Conservation (phyloP, 2,113 vertebrate genomes). For the Pipa parva region DNA sequence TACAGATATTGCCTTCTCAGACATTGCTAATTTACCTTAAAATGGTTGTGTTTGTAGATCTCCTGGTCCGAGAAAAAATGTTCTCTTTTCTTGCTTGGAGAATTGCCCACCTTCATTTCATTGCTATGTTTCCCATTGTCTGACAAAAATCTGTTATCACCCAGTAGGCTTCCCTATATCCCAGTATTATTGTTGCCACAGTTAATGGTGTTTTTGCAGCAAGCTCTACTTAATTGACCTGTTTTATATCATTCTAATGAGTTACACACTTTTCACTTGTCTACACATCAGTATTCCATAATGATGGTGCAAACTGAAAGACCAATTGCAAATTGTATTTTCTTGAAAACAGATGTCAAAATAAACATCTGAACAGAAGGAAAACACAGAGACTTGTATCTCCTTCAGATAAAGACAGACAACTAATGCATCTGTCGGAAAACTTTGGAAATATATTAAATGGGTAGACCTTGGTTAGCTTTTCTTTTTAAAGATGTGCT, state of each 20-base stretch:
- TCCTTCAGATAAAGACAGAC: not conserved
- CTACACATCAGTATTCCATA: not conserved
- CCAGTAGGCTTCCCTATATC: not conserved
- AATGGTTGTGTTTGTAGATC: not conserved
- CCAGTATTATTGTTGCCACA: not conserved
- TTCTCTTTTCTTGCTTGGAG: not conserved
- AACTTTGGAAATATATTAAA: not conserved
- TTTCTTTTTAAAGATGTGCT: no score
- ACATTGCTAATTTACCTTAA: not conserved
- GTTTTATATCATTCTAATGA: not conserved
- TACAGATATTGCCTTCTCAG: not conserved
- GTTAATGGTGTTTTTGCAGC: not conserved
- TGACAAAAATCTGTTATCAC: slow-evolving; percentile 1
- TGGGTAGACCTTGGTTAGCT: no score
- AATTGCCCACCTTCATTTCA: not conserved
- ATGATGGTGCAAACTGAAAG: not conserved
- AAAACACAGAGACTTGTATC: not conserved
- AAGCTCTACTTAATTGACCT: not conserved
- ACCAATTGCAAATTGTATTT: not conserved
- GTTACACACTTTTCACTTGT: not conserved
- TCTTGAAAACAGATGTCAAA: not conserved
- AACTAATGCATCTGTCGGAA: not conserved
- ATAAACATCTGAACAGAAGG: slow-evolving; percentile 1
- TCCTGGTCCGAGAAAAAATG: not conserved
- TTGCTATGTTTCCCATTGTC: slow-evolving; percentile 4